A percentile compares a stretch with the other conserved stretches of the same genome.
Conservation (phyloP, 2,888 invertebrate genomes). For the Pediacus dermestoides region DNA sequence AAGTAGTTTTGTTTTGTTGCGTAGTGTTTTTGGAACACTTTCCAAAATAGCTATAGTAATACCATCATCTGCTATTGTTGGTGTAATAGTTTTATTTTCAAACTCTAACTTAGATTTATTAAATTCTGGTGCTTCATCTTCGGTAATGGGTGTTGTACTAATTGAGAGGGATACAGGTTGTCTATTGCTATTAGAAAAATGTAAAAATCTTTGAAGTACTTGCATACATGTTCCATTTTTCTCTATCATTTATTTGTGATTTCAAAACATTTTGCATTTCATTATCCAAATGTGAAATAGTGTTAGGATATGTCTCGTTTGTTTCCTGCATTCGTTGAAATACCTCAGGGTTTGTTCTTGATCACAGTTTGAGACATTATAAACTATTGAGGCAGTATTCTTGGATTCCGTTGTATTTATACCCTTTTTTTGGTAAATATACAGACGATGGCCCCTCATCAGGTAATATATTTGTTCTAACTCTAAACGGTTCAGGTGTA, state of each 20-base stretch:
- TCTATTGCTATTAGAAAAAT: not conserved
- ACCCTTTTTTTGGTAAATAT: not conserved
- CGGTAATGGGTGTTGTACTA: not conserved
- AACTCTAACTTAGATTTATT: too few relatives aligned
- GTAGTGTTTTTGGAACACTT: too few relatives aligned
- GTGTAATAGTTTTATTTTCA: too few relatives aligned
- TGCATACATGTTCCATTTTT: conserved; percentile 1
- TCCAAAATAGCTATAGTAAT: too few relatives aligned
- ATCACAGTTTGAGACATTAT: too few relatives aligned
- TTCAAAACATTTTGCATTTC: not conserved
- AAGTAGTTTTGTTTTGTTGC: too few relatives aligned
- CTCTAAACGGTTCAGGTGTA: conserved; percentile 1
- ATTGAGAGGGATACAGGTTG: not conserved
- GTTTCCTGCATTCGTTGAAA: not conserved
- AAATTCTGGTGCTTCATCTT: too few relatives aligned
- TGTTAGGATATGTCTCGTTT: not conserved
- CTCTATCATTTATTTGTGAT: not conserved
- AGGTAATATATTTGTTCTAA: too few relatives aligned
- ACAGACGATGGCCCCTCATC: not conserved
- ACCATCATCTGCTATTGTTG: too few relatives aligned
- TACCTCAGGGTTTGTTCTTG: not conserved
- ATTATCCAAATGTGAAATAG: not conserved
- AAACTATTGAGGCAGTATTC: too few relatives aligned
- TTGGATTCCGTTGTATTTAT: not conserved
- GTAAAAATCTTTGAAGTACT: conserved; percentile 1